Conservation (phyloP, 2,888 invertebrate species). For the Drosophila silvestris region DNA sequence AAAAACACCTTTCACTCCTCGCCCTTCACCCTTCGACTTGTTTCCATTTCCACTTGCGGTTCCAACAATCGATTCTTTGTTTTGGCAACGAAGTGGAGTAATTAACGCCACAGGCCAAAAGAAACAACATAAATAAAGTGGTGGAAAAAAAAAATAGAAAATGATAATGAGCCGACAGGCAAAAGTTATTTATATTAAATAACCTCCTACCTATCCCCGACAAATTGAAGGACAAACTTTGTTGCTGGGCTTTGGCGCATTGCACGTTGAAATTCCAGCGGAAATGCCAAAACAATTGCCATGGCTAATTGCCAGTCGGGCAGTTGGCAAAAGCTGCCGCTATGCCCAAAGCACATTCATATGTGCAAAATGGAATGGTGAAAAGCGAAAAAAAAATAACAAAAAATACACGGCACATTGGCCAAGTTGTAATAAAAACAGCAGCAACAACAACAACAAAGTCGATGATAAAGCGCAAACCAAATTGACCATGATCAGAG, state of each 20-base stretch:
- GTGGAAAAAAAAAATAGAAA: conserved; percentile 47
- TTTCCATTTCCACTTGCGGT: conserved; percentile 2
- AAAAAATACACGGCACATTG: conserved; percentile 35
- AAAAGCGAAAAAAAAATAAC: conserved; percentile 21
- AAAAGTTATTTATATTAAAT: conserved; percentile 41
- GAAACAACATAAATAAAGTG: conserved; percentile 32
- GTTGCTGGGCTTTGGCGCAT: conserved; percentile 39
- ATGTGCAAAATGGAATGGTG: conserved; percentile 64
- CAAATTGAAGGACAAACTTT: conserved; percentile 59
- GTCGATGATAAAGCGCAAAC: conserved; percentile 37
- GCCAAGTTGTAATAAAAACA: conserved; percentile 41
- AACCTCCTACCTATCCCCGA: background rate
- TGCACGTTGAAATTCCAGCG: conserved; percentile 63
- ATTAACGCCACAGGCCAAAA: conserved; percentile 49
- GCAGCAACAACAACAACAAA: conserved; percentile 10
- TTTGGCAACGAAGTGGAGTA: conserved; percentile 54
- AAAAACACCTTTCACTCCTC: background rate
- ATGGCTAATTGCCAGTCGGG: conserved; percentile 66
- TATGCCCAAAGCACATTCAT: conserved; percentile 5
- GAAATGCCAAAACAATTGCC: conserved; percentile 70
- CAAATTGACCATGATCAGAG: conserved; percentile 62
- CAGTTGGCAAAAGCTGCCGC: conserved; percentile 16
- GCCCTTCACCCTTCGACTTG: background rate
- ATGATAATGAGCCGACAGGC: conserved; percentile 55
- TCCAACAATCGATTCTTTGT: conserved; percentile 36